Evolutionary conservation across 2,113 vertebrate genomes (phyloP).

Genomic region (Hemichromis elongatus): DNA sequence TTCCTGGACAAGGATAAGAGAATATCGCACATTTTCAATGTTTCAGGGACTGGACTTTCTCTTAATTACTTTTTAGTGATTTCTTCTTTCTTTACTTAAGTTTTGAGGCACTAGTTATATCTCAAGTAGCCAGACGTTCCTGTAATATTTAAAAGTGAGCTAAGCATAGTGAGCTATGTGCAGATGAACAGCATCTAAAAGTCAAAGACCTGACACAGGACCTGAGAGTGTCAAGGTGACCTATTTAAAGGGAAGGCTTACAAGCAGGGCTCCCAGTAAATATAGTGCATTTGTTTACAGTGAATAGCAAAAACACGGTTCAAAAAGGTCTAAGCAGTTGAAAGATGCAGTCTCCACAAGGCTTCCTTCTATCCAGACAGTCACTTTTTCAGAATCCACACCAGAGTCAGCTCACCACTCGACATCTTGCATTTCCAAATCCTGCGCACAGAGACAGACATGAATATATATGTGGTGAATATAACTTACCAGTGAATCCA

Average conservation of each 20-base stretch:
- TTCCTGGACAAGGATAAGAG: neutral
- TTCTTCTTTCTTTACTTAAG: neutral
- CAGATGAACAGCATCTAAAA: neutral
- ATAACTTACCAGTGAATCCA: neutral
- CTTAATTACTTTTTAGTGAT: neutral
- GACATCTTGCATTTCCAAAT: neutral
- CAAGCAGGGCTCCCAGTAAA: neutral
- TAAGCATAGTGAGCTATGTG: neutral
- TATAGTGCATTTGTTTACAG: neutral
- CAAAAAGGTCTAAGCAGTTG: neutral
- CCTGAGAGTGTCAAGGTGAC: neutral
- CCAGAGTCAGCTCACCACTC: neutral
- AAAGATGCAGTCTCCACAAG: neutral
- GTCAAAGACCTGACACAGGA: neutral
- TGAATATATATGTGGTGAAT: neutral
- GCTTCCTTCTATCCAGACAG: neutral
- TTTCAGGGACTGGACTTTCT: neutral
- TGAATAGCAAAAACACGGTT: neutral
- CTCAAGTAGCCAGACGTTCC: neutral
- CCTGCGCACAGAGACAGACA: neutral
- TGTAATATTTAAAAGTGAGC: neutral
- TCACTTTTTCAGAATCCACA: neutral
- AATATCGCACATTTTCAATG: fast-evolving
- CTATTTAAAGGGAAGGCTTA: neutral
- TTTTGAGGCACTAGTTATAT: neutral